These are phyloP conservation scores for Tachina grossa DNA, from an alignment of 2,888 invertebrate species.

Conservation along the genomic window DNA sequence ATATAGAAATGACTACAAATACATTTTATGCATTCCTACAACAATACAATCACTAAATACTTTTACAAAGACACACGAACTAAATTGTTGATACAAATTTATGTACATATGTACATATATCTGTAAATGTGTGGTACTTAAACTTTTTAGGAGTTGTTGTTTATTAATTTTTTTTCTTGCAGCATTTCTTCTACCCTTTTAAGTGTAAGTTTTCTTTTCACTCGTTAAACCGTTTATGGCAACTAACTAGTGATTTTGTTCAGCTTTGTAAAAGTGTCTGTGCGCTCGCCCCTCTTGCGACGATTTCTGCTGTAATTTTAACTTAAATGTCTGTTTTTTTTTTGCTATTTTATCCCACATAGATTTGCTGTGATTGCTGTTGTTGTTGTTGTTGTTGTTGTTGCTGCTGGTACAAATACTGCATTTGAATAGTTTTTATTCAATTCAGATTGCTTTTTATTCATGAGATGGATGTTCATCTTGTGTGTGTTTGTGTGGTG, in stretches of 20 bases:
- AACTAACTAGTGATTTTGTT: conserved; percentile 55
- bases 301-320: neutral
- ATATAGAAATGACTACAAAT: conserved; percentile 16
- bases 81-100: conserved; percentile 12
- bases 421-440: conserved; percentile 48
- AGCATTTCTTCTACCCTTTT: conserved; percentile 51
- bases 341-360: conserved; percentile 5
- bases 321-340: conserved; percentile 2
- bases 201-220: conserved; percentile 60
- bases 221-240: conserved; percentile 68
- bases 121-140: conserved; percentile 35
- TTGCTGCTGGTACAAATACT: neutral
- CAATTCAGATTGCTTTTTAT: conserved; percentile 50
- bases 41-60: conserved; percentile 6
- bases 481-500: neutral
- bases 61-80: conserved; percentile 1
- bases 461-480: neutral
- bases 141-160: conserved; percentile 49
- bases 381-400: neutral
- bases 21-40: neutral
- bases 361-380: neutral
- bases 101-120: neutral
- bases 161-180: neutral
- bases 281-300: neutral
- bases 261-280: conserved; percentile 10